Percentiles rank a stretch among this genome's conserved stretches.
These are phyloP conservation scores for Aquatica leii DNA, from an alignment of 2,888 invertebrate genomes.

Conservation along the genomic window DNA sequence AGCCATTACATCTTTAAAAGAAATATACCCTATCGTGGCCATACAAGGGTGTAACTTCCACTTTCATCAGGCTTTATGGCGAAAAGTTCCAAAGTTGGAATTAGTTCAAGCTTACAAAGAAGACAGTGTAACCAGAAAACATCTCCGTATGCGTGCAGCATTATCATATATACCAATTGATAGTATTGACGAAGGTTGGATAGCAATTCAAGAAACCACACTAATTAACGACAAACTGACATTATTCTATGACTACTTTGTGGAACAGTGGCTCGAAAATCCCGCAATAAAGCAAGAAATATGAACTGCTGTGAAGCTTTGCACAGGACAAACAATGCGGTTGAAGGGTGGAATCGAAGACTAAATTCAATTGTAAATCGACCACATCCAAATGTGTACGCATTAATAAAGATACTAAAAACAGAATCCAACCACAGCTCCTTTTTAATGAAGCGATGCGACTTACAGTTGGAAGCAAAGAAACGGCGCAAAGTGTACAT, in stretches of 20 bases:
- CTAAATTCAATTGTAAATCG: not conserved
- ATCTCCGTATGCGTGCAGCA: not conserved
- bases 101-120: not conserved
- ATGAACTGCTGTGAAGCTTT: not conserved
- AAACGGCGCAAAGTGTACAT: constrained; percentile 1
- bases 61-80: not conserved
- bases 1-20: not conserved
- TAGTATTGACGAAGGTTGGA: not conserved
- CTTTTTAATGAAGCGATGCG: not conserved
- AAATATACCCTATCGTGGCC: not conserved
- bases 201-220: constrained; percentile 16
- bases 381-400: constrained; percentile 6
- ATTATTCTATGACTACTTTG: constrained; percentile 16
- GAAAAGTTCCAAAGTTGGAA: not conserved
- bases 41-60: not conserved
- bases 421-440: not conserved
- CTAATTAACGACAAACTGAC: constrained; percentile 11
- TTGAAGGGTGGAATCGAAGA: constrained; percentile 8
- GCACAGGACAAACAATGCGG: constrained; percentile 8
- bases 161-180: not conserved
- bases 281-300: constrained; percentile 3
- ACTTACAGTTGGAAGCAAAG: constrained; percentile 3
- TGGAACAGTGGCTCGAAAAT: constrained; percentile 9
- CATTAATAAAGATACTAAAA: not conserved
- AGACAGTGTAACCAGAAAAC: not conserved